Conservation (phyloP, 2,113 vertebrate genomes). For the Rhinichthys klamathensis region DNA sequence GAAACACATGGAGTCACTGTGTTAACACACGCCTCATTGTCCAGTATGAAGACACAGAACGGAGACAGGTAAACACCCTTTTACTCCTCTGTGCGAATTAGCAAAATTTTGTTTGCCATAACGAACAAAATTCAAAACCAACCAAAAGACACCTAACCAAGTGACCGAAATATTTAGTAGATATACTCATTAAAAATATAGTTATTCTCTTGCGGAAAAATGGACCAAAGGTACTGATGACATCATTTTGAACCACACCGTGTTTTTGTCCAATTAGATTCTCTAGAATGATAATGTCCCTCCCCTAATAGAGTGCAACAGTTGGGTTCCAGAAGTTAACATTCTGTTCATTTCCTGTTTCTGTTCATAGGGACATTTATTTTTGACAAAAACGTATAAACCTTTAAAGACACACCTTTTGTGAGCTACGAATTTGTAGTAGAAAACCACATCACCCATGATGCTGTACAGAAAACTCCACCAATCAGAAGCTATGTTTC, state of each 20-base stretch:
- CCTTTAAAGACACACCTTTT: too few species aligned
- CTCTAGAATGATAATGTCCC: neutral
- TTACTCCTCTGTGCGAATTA: neutral
- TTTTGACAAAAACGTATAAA: too few species aligned
- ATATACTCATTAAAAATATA: neutral
- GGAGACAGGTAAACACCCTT: slow-evolving; percentile 76
- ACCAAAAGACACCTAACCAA: neutral
- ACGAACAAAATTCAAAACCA: neutral
- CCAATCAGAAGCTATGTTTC: too few species aligned
- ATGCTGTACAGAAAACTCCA: too few species aligned
- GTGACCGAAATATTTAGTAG: neutral
- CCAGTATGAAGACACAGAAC: slow-evolving; percentile 70
- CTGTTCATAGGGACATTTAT: too few species aligned
- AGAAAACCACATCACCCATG: too few species aligned
- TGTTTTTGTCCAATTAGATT: neutral
- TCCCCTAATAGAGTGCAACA: neutral
- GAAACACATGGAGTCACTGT: slow-evolving; percentile 85
- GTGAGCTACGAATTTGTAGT: too few species aligned
- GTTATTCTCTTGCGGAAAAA: too few species aligned
- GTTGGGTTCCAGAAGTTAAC: too few species aligned
- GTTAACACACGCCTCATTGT: slow-evolving; percentile 84
- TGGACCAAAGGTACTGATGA: neutral
- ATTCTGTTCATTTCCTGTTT: too few species aligned
- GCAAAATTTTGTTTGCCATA: too few species aligned
- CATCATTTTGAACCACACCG: neutral